Evolutionary conservation across 1,140 invertebrate species (phyloP), one percentile per base, ranked within the genome.

Genomic region (Cyphomyrmex costatus): DNA sequence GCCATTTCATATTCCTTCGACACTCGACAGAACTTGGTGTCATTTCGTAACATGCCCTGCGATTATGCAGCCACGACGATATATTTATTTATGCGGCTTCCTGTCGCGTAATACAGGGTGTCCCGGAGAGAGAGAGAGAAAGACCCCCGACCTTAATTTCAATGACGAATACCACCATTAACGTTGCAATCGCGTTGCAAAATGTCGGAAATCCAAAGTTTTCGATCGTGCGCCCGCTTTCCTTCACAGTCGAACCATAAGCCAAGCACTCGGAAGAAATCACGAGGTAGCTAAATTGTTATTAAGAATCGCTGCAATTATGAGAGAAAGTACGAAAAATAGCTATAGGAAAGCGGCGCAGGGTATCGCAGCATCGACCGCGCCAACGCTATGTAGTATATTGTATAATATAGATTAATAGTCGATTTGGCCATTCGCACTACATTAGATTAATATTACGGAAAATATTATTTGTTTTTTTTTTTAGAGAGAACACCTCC

Each of bases 261-360:
- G 30, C 8, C 30, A 36, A 16, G 2, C 36, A 42, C 53, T 58
- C 33, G 51, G 4, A 73, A 46, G 61, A 36, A 79, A 68, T 66
- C 46, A 30, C 21, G n/a, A 30, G 27, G 19, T 21, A 66, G 21
- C 30, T 42, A 42, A 46, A 56, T 42, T 24, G 21, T 16, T 63
- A 42, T 58, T 70, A 56, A 80, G 21, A 33, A n/a, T 30, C 24
- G 19, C 7, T 3, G 27, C 30, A 79, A 79, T 79, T 79, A 66
- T 79, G 46, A 66, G 77, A 66, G 77, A 79, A 79, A 79, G 77
- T 66, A 8, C 61, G 27, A n/a, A 65, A 79, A 79, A 79, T 66
- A 33, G 14, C 7, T 16, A 21, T n/a, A 66, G 12, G 61, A 79
- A 79, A 79, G 77, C 21, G 46, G 21, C 12, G 33, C 30, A 4